Evolutionary conservation across 37 sponge, comb jelly and placozoan species (phyloP).

Genomic region (Aplysina aerophoba): DNA sequence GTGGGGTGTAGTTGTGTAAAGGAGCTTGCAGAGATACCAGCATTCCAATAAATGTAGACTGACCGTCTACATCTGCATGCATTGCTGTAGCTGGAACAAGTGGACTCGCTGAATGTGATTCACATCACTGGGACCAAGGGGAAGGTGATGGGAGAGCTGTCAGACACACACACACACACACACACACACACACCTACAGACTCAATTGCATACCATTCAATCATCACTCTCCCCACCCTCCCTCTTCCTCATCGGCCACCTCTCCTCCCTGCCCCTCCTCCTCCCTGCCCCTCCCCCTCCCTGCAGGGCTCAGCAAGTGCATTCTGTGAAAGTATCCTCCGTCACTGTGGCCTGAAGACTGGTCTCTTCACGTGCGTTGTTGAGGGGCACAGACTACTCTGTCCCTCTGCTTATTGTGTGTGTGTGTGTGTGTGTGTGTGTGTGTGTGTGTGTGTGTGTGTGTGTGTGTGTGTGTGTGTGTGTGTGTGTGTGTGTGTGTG

Average conservation of each 20-base stretch:
- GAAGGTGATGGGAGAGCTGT: slow-evolving; percentile 51
- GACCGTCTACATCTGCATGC: background rate
- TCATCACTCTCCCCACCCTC: too few relatives aligned
- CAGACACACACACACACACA: slow-evolving; percentile 29
- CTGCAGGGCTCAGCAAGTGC: slow-evolving; percentile 92
- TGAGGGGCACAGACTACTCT: background rate
- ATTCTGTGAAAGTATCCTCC: slow-evolving; percentile 83
- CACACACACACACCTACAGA: slow-evolving; percentile 30
- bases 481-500: slow-evolving; percentile 8
- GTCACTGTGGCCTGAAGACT: slow-evolving; percentile 74
- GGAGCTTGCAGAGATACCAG: too few relatives aligned
- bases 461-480: background rate
- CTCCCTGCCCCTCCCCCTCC: background rate
- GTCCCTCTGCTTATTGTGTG: background rate
- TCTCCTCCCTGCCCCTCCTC: background rate
- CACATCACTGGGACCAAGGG: slow-evolving; percentile 92
- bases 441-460: background rate
- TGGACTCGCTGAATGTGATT: slow-evolving; percentile 64
- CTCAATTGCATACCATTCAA: too few relatives aligned
- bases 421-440: background rate
- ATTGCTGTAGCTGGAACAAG: slow-evolving; percentile 40
- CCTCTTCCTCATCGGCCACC: background rate
- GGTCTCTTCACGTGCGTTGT: slow-evolving; percentile 83
- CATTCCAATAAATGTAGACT: too few relatives aligned
- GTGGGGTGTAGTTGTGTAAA: too few relatives aligned